A percentile compares a stretch with the other conserved stretches of the same genome.
phyloP scores from a whole-genome alignment of 1,140 invertebrate genomes.

The Drosophila yakuba region DNA sequence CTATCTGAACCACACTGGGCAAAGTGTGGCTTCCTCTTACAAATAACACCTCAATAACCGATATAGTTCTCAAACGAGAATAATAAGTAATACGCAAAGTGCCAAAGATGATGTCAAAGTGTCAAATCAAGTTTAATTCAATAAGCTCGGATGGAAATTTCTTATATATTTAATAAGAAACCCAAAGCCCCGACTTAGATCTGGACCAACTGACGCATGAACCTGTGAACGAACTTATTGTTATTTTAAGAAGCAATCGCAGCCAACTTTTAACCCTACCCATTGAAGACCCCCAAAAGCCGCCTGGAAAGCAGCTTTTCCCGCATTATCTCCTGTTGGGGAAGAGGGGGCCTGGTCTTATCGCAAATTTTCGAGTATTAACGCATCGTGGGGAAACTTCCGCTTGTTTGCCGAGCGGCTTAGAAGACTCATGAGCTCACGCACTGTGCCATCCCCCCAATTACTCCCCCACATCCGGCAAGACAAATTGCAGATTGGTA shows the following conservation, averaged over 20 bases:
- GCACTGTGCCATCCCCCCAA: conserved; percentile 2
- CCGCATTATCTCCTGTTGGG: conserved; percentile 51
- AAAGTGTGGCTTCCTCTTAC: too few relatives aligned
- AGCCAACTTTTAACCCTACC: conserved; percentile 25
- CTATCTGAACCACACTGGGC: too few relatives aligned
- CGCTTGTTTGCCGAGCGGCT: conserved; percentile 71
- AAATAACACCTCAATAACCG: too few relatives aligned
- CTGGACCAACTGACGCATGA: background rate
- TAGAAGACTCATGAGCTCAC: conserved; percentile 45
- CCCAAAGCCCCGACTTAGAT: too few relatives aligned
- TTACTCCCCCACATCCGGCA: conserved; percentile 40
- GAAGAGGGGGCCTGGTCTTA: conserved; percentile 44
- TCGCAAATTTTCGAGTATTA: conserved; percentile 79
- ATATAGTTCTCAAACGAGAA: too few relatives aligned
- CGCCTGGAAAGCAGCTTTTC: conserved; percentile 43
- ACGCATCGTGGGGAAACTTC: conserved; percentile 66
- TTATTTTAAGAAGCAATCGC: conserved; percentile 6
- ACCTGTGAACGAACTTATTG: conserved; percentile 16
- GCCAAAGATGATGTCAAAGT: background rate
- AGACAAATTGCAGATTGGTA: conserved; percentile 82
- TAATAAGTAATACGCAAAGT: too few relatives aligned
- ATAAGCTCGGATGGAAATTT: background rate
- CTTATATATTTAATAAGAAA: background rate
- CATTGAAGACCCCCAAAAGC: background rate
- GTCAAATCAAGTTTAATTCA: background rate